Percentiles rank a stretch among this genome's conserved stretches.
phyloP scores from a whole-genome alignment of 2,888 invertebrate species.

The Chrysolina americana region DNA sequence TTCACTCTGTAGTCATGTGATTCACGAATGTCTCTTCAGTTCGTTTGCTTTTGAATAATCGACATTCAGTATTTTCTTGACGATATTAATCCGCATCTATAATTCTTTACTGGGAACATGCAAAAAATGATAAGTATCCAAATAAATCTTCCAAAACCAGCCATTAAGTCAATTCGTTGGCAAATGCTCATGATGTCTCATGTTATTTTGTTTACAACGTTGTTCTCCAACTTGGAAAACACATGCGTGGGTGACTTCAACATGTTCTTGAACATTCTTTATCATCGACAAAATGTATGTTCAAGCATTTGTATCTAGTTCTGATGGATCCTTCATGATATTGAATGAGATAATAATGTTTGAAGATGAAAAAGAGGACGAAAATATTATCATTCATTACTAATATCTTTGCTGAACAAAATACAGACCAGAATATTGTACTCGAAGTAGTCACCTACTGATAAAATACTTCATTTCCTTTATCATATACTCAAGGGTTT shows the following conservation, averaged over 20 bases:
- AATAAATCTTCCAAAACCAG: constrained; percentile 57
- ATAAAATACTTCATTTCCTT: no score
- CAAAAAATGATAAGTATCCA: constrained; percentile 55
- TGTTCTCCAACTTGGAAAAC: constrained; percentile 58
- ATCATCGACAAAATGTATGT: neutral
- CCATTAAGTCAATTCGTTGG: constrained; percentile 58
- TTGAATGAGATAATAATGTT: no score
- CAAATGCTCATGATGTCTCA: constrained; percentile 59
- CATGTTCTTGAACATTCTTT: constrained; percentile 33
- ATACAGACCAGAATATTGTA: no score
- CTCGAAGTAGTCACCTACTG: neutral
- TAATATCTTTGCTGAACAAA: no score
- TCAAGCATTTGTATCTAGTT: no score
- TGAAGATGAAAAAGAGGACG: no score
- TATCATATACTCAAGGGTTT: no score
- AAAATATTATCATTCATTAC: no score
- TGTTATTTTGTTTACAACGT: constrained; percentile 61
- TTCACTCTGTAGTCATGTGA: neutral
- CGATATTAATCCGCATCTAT: constrained; percentile 51
- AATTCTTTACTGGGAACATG: constrained; percentile 48
- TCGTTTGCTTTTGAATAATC: constrained; percentile 1
- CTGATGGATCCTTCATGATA: no score
- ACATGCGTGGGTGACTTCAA: constrained; percentile 55
- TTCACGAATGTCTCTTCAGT: neutral
- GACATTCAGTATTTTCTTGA: constrained; percentile 35